Evolutionary conservation across 2,888 invertebrate species (phyloP).

Genomic region (Pantelozetes paolii): DNA sequence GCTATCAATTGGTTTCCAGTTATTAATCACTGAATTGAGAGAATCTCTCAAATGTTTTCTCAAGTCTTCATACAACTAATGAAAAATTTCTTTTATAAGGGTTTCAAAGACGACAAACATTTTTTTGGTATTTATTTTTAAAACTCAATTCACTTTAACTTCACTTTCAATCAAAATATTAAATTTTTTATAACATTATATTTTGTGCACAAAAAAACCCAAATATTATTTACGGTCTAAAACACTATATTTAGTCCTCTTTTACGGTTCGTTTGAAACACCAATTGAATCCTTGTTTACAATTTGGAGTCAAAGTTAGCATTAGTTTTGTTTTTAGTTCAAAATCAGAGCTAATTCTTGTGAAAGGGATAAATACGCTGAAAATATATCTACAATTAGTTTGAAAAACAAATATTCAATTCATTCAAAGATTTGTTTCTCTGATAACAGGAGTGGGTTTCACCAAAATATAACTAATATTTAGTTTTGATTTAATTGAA

Average conservation of each 20-base stretch:
- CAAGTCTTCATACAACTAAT: no score
- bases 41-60: no score
- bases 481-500: background rate
- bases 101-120: no score
- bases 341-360: constrained; percentile 11
- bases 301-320: constrained; percentile 9
- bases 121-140: no score
- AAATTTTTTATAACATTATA: no score
- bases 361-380: no score
- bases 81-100: no score
- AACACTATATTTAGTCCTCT: constrained; percentile 17
- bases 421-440: background rate
- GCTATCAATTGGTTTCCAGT: no score
- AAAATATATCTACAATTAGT: constrained; percentile 7
- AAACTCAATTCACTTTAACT: no score
- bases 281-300: constrained; percentile 4
- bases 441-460: background rate
- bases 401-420: background rate
- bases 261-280: constrained; percentile 28
- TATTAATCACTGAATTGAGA: no score
- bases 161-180: background rate
- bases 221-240: background rate
- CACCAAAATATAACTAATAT: no score
- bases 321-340: background rate
- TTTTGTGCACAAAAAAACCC: background rate